A percentile compares a stretch with the other conserved stretches of the same genome.
These are phyloP conservation scores for Vandiemenella viatica DNA, from an alignment of 2,888 invertebrate genomes.

Conservation along the genomic window DNA sequence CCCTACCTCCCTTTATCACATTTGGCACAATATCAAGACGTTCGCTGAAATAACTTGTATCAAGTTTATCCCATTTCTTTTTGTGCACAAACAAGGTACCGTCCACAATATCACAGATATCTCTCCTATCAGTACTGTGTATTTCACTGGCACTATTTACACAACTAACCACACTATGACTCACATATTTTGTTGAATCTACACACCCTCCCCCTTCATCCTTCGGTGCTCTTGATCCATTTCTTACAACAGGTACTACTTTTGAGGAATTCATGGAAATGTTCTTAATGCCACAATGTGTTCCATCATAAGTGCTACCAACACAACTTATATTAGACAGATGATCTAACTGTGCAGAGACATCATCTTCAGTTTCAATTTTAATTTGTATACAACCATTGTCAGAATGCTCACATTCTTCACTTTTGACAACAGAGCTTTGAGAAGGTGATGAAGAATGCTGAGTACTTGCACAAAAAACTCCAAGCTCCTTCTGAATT, in stretches of 20 bases:
- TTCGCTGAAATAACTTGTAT: neutral
- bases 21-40: neutral
- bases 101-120: conserved; percentile 10
- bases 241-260: too few relatives aligned
- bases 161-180: neutral
- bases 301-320: too few relatives aligned
- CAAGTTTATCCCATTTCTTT: conserved; percentile 10
- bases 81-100: conserved; percentile 3
- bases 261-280: too few relatives aligned
- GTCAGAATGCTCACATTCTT: neutral
- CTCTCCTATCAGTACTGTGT: conserved; percentile 11
- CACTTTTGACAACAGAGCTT: neutral
- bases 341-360: too few relatives aligned
- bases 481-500: conserved; percentile 46
- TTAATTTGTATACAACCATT: too few relatives aligned
- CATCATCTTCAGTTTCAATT: too few relatives aligned
- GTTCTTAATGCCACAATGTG: too few relatives aligned
- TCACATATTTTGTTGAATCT: neutral
- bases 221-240: conserved; percentile 8
- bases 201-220: conserved; percentile 13
- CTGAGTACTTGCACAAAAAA: conserved; percentile 21
- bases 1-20: neutral
- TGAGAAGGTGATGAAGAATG: neutral
- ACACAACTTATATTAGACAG: too few relatives aligned
- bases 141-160: conserved; percentile 9